These are phyloP conservation scores for Saccostrea glomerata DNA, from an alignment of 1,140 invertebrate species.

Conservation along the genomic window DNA sequence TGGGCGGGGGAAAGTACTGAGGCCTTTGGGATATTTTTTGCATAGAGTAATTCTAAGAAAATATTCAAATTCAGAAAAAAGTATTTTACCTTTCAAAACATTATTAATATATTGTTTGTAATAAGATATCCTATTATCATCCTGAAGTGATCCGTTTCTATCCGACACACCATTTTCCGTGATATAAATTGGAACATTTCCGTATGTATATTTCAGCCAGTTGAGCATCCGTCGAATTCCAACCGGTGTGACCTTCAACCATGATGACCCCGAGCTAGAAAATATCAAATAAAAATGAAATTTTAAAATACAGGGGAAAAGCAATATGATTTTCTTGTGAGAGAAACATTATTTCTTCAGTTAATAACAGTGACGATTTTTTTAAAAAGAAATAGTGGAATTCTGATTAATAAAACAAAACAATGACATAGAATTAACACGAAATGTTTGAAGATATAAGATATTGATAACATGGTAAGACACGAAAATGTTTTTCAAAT, in stretches of 20 bases:
- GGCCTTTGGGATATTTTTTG: too few relatives aligned
- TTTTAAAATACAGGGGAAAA: too few relatives aligned
- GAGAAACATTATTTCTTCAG: too few relatives aligned
- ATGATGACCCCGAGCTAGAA: slow-evolving; percentile 60
- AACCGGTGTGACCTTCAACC: slow-evolving; percentile 81
- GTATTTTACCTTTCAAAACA: slow-evolving; percentile 79
- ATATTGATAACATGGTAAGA: too few relatives aligned
- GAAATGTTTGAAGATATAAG: too few relatives aligned
- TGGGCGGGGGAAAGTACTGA: too few relatives aligned
- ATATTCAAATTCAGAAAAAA: neutral
- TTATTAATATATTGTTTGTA: slow-evolving; percentile 83
- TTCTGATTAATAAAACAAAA: too few relatives aligned
- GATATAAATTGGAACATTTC: slow-evolving; percentile 83
- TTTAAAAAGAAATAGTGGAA: too few relatives aligned
- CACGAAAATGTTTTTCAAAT: too few relatives aligned
- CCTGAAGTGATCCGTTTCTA: slow-evolving; percentile 79
- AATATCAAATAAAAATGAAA: neutral
- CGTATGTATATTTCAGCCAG: slow-evolving; percentile 83
- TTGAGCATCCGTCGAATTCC: slow-evolving; percentile 85
- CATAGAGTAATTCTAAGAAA: too few relatives aligned
- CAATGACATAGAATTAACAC: too few relatives aligned
- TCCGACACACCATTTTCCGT: slow-evolving; percentile 86
- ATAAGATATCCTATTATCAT: slow-evolving; percentile 81
- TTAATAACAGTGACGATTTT: too few relatives aligned
- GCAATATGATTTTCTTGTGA: neutral